Evolutionary conservation across 1,140 invertebrate genomes (phyloP), one percentile per base, ranked within the genome.

Genomic region (Sminthurides bifidus): DNA sequence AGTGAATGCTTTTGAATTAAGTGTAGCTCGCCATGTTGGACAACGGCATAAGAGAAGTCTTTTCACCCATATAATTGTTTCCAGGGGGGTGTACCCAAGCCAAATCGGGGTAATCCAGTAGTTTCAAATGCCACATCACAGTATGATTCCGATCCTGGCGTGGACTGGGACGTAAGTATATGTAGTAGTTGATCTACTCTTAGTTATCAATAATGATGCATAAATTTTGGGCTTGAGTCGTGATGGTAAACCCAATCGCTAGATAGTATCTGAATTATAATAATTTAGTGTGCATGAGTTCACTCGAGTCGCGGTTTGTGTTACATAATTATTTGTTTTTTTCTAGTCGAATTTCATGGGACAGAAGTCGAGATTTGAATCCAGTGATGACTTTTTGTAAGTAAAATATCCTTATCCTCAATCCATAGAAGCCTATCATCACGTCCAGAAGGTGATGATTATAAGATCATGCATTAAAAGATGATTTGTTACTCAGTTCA

Each of bases 191-290:
- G 10, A 24, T n/a, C 8, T 12, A 21, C 41, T 10, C 10, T 10
- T 14, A 14, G 19, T 48, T 12, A 10, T 51, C 12, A 35, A 35
- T 10, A 37, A 23, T 55, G 44, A 55, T 55, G 54, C 19, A 48
- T 45, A 45, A 2, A 12, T n/a, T 27, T 51, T 53, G 46, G 57
- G 46, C 37, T 37, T 37, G 44, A 33, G 45, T 54, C 52, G 33
- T 33, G 19, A 15, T 43, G 54, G 27, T 54, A 24, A 38, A 24
- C 23, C 57, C 52, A 51, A 17, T 59, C 54, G 57, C 57, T 59
- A 59, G 52, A 54, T 59, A 54, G 52, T 59, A 59, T 59, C 57
- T 59, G 52, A 58, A 17, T 3, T 41, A 29, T 8, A 23, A 38
- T 23, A 24, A 24, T 44, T 44, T 8, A 21, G 21, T 35, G 33